Evolutionary conservation across 2,113 vertebrate genomes (phyloP), one percentile per base, ranked within the genome.

Genomic region (Rallus limicola): DNA sequence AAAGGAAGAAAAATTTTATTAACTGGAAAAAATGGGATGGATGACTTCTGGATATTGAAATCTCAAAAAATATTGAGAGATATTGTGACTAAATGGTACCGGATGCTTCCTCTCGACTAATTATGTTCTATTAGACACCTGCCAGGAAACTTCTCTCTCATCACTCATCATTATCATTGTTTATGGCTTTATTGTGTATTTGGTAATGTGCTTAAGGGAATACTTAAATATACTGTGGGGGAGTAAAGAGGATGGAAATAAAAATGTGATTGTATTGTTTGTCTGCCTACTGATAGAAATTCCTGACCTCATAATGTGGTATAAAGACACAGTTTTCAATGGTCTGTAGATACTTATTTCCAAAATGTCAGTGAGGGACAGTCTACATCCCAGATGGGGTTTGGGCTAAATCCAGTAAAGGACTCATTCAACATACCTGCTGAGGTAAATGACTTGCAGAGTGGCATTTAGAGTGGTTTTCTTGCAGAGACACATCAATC

Each of bases 1-100:
- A 95, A 90, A 94, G n/a, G 50, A 95, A 95, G 80, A 84, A 90
- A 93, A 90, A 83, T 53, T 64, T 89, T 92, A 87, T 93, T 92
- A 92, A 72, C 72, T 59, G 42, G 28, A 70, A 93, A 86, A 77
- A 91, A 59, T 40, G 0, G 63, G 31, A 82, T 91, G 29, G 59
- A 79, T 91, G 50, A 63, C 16, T 89, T 91, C 50, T 80, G n/a
- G 63, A 69, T 93, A 77, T 91, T 92, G 74, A 86, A 91, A 93
- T 72, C 21, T 71, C 44, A 82, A 92, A 91, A 63, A 91, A 82
- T 55, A 25, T 93, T 86, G 68, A 90, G 68, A 71, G 28, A 40
- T 33, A 63, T 16, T 67, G 11, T 60, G 86, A 60, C 31, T 84
- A 64, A 92, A 62, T 58, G 29, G 33, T 79, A 75, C 31, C 2